Base-by-base conservation (phyloP, 1,140 invertebrate species). In the Trichogramma pretiosum region DNA sequence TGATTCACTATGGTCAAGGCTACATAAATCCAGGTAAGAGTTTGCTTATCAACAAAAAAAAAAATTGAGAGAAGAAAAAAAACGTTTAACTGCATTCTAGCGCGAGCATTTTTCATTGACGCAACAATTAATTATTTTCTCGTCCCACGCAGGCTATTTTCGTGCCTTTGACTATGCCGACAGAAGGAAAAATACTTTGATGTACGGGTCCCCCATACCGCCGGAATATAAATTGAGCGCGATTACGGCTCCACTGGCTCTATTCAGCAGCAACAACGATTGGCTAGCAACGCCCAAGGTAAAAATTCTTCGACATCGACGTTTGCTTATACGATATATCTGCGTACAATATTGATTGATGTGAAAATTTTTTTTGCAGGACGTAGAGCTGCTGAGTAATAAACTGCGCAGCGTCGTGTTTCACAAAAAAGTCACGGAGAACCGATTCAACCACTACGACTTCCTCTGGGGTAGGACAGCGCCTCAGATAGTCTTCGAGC, bases 1-100 rank as follows among this genome's bases (percentile, higher is more conserved):
- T 92, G 8, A 69, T 83, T 13, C 84, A 88, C 58, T 86, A 74
- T 56, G 80, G 75, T 0, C 84, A 84, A 56, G 68, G 73, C 8
- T 67, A 74, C 2, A 58, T 72, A 13, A 73, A 67, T 50, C 56
- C 62, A 54, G 65, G 67, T 68, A 46, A 48, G n/a, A n/a, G n/a
- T n/a, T n/a, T n/a, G n/a, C 26, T 3, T 24, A 28, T 28, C 24
- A 28, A 28, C 5, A 28, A 23, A 22, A 7, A n/a, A 3, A 3
- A 22, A n/a, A 5, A 22, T 21, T 21, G 10, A 4, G n/a, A 0
- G 11, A 9, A 11, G 38, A 40, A 23, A 40, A 22, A 24, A 13
- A 40, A 34, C 24, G 24, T 32, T 13, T 45, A 21, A 14, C 36
- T 19, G 42, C 5, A 17, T 36, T 30, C n/a, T 47, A 17, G 13